phyloP scores from a whole-genome alignment of 2,113 vertebrate genomes.

The Malurus alboscapulatus region DNA sequence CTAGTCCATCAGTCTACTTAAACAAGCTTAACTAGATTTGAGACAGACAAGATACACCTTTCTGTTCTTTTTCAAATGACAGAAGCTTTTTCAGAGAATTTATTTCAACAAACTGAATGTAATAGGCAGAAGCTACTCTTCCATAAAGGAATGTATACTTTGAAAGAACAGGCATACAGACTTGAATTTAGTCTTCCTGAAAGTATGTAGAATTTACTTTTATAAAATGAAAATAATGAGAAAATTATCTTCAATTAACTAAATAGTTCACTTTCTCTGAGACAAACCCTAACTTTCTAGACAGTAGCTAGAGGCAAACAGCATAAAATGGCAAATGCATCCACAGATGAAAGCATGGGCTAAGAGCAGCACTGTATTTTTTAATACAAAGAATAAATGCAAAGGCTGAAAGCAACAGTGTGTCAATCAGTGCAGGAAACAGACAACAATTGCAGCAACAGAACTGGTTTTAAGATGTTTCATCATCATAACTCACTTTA shows the following conservation, averaged over 20 bases:
- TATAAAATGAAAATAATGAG: background rate
- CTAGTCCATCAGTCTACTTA: background rate
- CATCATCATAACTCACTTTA: slow-evolving; percentile 67
- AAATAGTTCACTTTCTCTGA: background rate
- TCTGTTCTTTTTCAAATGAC: background rate
- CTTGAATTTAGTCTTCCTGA: background rate
- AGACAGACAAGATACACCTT: background rate
- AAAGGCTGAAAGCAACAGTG: background rate
- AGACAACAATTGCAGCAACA: slow-evolving; percentile 39
- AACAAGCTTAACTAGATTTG: background rate
- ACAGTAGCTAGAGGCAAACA: background rate
- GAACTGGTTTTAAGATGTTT: background rate
- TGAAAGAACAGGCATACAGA: background rate
- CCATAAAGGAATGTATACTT: background rate
- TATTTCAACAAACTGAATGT: background rate
- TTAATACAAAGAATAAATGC: background rate
- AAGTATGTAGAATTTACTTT: background rate
- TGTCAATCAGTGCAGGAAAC: background rate
- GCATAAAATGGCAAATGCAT: background rate
- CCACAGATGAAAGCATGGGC: background rate
- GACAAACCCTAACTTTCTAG: background rate
- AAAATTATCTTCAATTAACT: background rate
- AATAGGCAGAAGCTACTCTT: background rate
- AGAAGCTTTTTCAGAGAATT: background rate
- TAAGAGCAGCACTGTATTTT: background rate